Evolutionary conservation across 2,888 invertebrate genomes (phyloP).

Genomic region (Phragmatobia fuliginosa): DNA sequence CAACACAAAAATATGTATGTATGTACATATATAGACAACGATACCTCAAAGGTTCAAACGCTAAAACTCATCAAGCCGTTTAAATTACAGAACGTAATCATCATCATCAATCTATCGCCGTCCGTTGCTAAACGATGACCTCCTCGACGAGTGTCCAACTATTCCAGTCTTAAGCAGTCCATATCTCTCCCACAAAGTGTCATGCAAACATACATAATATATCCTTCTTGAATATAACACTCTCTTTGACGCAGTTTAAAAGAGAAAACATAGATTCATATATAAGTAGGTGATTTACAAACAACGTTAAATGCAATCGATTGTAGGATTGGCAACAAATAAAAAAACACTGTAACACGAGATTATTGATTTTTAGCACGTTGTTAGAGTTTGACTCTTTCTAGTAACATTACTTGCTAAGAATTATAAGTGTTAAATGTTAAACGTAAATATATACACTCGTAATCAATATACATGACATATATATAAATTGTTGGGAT

Average conservation of each 20-base stretch:
- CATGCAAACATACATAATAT: too few species aligned
- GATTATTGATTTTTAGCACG: slow-evolving; percentile 15
- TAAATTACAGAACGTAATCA: too few species aligned
- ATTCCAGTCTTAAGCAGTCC: too few species aligned
- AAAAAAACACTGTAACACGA: slow-evolving; percentile 3
- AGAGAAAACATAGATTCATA: background rate
- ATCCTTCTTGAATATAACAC: too few species aligned
- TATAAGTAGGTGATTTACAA: background rate
- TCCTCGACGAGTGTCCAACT: too few species aligned
- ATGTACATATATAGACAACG: too few species aligned
- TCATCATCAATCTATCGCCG: too few species aligned
- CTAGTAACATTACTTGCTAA: slow-evolving; percentile 8
- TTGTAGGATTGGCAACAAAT: slow-evolving; percentile 2
- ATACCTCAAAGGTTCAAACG: background rate
- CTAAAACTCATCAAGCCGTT: background rate
- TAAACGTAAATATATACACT: background rate
- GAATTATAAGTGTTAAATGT: slow-evolving; percentile 8
- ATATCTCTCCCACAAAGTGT: background rate
- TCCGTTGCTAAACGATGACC: too few species aligned
- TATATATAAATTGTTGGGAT: too few species aligned
- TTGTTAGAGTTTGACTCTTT: slow-evolving; percentile 2
- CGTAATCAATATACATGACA: background rate
- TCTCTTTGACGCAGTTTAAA: background rate
- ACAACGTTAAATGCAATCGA: slow-evolving; percentile 2
- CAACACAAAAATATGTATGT: too few species aligned